These are phyloP conservation scores for Chelon auratus DNA, from an alignment of 2,797 vertebrate genomes.

Conservation along the genomic window DNA sequence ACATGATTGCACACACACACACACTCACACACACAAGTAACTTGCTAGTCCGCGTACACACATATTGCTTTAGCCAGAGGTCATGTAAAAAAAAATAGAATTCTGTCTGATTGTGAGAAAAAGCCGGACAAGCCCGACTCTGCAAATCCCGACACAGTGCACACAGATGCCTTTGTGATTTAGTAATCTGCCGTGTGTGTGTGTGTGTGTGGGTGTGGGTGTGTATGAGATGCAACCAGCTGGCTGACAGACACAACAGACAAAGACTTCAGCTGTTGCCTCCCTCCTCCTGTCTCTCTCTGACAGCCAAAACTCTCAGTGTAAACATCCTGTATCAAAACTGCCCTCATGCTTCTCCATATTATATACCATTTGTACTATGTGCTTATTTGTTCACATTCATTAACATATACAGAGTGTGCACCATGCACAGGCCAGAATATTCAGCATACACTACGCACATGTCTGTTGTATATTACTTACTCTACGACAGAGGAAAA, in stretches of 20 bases:
- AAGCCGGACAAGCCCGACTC: neutral
- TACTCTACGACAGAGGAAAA: neutral
- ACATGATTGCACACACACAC: conserved; percentile 1
- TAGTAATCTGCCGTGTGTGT: neutral
- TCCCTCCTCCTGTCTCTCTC: conserved; percentile 2
- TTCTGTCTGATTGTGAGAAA: neutral
- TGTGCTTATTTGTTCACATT: neutral
- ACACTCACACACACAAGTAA: neutral
- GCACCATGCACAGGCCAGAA: neutral
- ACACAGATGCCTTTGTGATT: conserved; percentile 7
- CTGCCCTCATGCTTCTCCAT: no score
- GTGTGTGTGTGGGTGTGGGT: conserved; percentile 10
- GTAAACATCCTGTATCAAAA: conserved; percentile 24
- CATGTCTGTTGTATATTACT: neutral
- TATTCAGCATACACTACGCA: neutral
- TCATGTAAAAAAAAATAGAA: conserved; percentile 8
- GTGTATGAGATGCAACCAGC: conserved; percentile 27
- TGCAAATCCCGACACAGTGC: conserved; percentile 11
- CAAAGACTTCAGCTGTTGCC: conserved; percentile 53
- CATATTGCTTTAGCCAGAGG: conserved; percentile 17
- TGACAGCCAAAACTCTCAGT: conserved; percentile 39
- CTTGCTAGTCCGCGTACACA: conserved; percentile 29
- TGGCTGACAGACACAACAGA: conserved; percentile 58
- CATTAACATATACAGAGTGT: no score
- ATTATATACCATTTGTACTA: no score